Evolutionary conservation across 2,888 invertebrate genomes (phyloP), one percentile per base, ranked within the genome.

Genomic region (Gymnocheta viridis): DNA sequence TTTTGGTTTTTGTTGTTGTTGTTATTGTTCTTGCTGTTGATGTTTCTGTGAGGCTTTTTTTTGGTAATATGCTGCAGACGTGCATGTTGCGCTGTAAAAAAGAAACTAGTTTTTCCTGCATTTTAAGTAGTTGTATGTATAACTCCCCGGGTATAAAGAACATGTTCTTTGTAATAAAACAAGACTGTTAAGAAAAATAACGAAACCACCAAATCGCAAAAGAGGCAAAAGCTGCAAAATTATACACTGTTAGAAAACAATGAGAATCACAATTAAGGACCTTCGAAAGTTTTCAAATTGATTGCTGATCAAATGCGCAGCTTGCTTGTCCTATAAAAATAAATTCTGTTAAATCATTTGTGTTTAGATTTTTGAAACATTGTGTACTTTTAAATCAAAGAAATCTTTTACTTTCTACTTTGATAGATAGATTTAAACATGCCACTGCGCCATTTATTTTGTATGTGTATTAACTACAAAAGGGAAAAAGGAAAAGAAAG

Each of bases 81-180:
- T 81, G 73, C 44, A 62, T 56, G 62, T 54, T 76, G 81, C 69
- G 47, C 58, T 56, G 54, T 54, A 69, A 69, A 32, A 84, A 69
- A 69, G 24, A 84, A 84, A 84, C 84, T 84, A 82, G 84, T 84
- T 84, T 84, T 84, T 84, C 82, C 84, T 49, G 82, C 77, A 73
- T 73, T 84, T 84, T 69, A 84, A 82, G 77, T 73, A 64, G 69
- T 72, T 79, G 49, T 60, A 49, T 70, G 49, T 67, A 66, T 62
- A 66, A 76, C 76, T 84, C 84, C 84, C 54, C 81, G 76, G 76
- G 81, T 77, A 84, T 66, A 62, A 29, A 73, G 82, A 84, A 84
- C 84, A 84, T 82, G 84, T 84, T 84, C 77, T 77, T 67, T 82
- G 84, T 84, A 84, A 84, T 82, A 84, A 84, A 81, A 84, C 84